Evolutionary conservation across 2,797 vertebrate genomes (phyloP).

Genomic region (Sebastolobus altivelis): DNA sequence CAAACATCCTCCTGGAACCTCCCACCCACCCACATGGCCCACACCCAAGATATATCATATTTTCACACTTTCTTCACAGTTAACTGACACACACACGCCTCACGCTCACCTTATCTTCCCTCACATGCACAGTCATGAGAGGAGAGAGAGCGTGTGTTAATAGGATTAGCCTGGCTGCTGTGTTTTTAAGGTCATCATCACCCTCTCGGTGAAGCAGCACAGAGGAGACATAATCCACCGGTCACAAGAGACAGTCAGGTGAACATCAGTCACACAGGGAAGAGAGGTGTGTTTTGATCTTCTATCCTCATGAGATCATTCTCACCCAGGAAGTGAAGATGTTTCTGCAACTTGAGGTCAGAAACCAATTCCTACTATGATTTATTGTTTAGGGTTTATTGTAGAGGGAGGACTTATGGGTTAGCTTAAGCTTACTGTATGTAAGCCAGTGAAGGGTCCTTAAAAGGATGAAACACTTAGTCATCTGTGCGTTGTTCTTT

Average conservation of each 20-base stretch:
- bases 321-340: background rate
- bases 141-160: constrained; percentile 5
- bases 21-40: background rate
- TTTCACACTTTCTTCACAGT: constrained; percentile 9
- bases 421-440: background rate
- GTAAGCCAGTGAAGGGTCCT: background rate
- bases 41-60: background rate
- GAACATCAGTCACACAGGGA: constrained; percentile 15
- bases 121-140: background rate
- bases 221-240: constrained; percentile 48
- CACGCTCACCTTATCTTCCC: constrained; percentile 3
- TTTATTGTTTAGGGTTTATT: background rate
- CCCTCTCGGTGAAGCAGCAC: constrained; percentile 40
- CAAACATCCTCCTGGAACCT: background rate
- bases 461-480: background rate
- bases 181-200: constrained; percentile 50
- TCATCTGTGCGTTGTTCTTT: too few relatives aligned
- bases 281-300: constrained; percentile 1
- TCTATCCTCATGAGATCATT: background rate
- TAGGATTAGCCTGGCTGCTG: constrained; percentile 57
- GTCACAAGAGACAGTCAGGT: constrained; percentile 42
- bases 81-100: background rate
- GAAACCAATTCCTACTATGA: background rate
- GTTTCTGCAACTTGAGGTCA: background rate
- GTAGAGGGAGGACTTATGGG: background rate